These are phyloP conservation scores for Pyrocephalus nanus DNA, from an alignment of 2,797 vertebrate genomes.

Conservation along the genomic window DNA sequence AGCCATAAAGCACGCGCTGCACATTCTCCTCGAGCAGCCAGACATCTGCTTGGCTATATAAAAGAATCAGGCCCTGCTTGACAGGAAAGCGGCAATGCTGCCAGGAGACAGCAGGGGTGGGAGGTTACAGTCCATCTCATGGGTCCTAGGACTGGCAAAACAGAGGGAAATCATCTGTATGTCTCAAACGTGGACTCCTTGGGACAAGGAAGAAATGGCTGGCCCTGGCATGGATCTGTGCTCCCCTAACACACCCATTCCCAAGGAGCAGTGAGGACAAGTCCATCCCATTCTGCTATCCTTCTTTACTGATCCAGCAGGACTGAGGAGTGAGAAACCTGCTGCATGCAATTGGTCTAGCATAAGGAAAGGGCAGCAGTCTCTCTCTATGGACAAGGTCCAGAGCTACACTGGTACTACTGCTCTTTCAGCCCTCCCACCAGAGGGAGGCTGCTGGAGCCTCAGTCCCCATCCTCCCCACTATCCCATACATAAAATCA, in stretches of 20 bases:
- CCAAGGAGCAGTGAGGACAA: background rate
- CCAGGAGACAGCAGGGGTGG: background rate
- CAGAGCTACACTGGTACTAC: background rate
- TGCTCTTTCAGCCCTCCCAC: background rate
- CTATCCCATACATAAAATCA: background rate
- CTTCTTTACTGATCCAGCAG: background rate
- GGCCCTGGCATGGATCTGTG: background rate
- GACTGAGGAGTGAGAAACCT: background rate
- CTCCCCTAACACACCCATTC: background rate
- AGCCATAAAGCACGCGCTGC: background rate
- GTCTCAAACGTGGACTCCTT: background rate
- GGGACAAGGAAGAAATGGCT: background rate
- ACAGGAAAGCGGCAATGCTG: conserved; percentile 29
- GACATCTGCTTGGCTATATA: conserved; percentile 60
- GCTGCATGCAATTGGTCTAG: background rate
- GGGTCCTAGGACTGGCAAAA: background rate
- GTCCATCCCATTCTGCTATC: background rate
- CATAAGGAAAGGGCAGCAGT: background rate
- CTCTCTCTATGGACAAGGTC: background rate
- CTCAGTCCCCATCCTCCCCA: background rate
- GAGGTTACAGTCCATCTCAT: background rate
- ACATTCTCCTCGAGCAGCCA: conserved; percentile 3
- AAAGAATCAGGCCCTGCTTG: conserved; percentile 15
- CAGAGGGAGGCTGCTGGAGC: background rate
- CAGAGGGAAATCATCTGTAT: background rate